A percentile compares a stretch with the other conserved stretches of the same genome.
phyloP scores from a whole-genome alignment of 2,888 invertebrate species.

The Eupelmus urozonus region DNA sequence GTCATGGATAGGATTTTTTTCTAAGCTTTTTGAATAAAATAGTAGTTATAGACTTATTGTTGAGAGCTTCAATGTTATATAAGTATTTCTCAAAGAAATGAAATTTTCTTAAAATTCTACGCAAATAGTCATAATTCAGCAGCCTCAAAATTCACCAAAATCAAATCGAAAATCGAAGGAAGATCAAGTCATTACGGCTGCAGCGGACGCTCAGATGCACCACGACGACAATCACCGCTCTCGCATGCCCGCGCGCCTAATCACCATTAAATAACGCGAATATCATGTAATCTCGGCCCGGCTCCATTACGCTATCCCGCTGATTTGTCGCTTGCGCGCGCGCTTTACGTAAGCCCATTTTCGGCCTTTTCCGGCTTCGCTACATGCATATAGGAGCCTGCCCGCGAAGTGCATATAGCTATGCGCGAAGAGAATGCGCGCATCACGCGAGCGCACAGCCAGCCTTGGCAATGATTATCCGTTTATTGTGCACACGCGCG shows the following conservation, averaged over 20 bases:
- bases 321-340: too few species aligned
- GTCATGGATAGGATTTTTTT: too few species aligned
- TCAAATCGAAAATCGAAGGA: too few species aligned
- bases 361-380: too few species aligned
- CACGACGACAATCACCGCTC: not conserved
- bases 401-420: not conserved
- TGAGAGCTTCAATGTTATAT: too few species aligned
- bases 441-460: constrained; percentile 5
- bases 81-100: too few species aligned
- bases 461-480: constrained; percentile 47
- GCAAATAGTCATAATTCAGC: too few species aligned
- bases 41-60: too few species aligned
- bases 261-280: constrained; percentile 18
- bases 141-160: too few species aligned
- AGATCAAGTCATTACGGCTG: too few species aligned
- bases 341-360: too few species aligned
- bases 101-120: not conserved
- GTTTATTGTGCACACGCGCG: constrained; percentile 5
- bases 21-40: too few species aligned
- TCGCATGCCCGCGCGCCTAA: not conserved
- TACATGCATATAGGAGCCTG: not conserved
- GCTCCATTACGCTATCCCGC: not conserved
- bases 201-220: not conserved
- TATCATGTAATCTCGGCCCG: constrained; percentile 22
- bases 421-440: not conserved